A percentile compares a stretch with the other conserved stretches of the same genome.
phyloP scores from a whole-genome alignment of 1,140 invertebrate genomes.

The Phymorhynchus buccinoides region DNA sequence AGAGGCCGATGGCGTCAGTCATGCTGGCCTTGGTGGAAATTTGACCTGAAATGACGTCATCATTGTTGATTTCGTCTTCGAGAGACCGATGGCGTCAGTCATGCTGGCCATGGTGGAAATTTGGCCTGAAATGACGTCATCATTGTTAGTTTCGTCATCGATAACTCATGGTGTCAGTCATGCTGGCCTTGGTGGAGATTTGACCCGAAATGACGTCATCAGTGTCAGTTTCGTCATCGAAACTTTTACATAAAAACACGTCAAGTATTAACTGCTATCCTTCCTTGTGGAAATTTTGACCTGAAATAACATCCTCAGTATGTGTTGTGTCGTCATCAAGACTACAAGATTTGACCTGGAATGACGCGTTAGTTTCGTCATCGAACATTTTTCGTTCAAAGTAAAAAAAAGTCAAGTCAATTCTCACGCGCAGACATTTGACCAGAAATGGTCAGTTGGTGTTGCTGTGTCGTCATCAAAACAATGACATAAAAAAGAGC shows the following conservation, averaged over 20 bases:
- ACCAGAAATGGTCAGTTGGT: too few species aligned
- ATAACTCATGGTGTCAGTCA: neutral
- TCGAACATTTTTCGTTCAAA: too few species aligned
- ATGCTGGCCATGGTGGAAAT: neutral
- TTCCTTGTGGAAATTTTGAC: neutral
- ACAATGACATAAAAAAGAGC: neutral
- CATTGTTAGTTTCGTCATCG: too few species aligned
- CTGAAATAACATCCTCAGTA: neutral
- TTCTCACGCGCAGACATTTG: too few species aligned
- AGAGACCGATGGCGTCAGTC: neutral
- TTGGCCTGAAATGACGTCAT: neutral
- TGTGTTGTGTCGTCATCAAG: neutral
- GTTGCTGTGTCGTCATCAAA: neutral
- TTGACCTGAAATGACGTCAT: neutral
- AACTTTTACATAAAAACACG: too few species aligned
- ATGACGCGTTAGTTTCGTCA: too few species aligned
- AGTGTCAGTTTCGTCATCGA: too few species aligned
- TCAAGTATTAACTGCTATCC: too few species aligned
- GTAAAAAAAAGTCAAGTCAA: too few species aligned
- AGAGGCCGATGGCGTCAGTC: neutral
- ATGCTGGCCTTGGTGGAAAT: neutral
- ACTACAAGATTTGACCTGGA: constrained; percentile 4
- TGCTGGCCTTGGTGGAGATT: neutral
- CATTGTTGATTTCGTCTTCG: neutral
- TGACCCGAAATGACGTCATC: too few species aligned